Evolutionary conservation across 1,140 invertebrate species (phyloP), one percentile per base, ranked within the genome.

Genomic region (Cotesia vestalis): DNA sequence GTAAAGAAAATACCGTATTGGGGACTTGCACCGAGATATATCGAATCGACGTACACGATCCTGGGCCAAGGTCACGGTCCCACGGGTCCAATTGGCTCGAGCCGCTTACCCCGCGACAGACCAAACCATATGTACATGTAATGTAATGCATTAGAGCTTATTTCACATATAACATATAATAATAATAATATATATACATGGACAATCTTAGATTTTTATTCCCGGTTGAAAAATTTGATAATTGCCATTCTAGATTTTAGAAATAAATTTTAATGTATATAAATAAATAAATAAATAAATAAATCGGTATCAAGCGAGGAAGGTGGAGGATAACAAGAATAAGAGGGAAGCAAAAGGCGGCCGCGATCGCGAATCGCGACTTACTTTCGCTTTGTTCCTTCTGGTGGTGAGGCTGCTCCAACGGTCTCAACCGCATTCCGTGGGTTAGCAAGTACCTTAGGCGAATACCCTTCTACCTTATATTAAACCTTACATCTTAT

Each of bases 311-410:
- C 59, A 20, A 63, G 34, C 51, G 57, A 68, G 12, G 34, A 69
- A 60, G 53, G 20, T 38, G 12, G 14, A 69, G 53, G n/a, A 59
- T 4, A 40, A 60, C 69, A 60, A 71, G 72, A 66, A 59, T 34
- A 68, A 68, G 55, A 60, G 36, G n/a, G 55, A 59, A 68, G 34
- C 67, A 71, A 71, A 27, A 75, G 71, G 73, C 66, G 72, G 67
- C 69, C 61, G 57, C 60, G 69, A 62, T 67, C 40, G 78, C 75
- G 71, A 77, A 27, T 27, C 60, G 78, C 75, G 71, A 77, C 75
- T 78, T 75, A 78, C 78, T 79, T 79, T 79, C 78, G 77, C 78
- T 79, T 79, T 79, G 78, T 79, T 78, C 77, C 70, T 74, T 71
- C 70, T 75, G 53, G 40, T 46, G 40, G 6, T 46, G 40, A 9